Base-by-base conservation (phyloP, 2,888 invertebrate genomes). In the Chrysotoxum bicinctum region DNA sequence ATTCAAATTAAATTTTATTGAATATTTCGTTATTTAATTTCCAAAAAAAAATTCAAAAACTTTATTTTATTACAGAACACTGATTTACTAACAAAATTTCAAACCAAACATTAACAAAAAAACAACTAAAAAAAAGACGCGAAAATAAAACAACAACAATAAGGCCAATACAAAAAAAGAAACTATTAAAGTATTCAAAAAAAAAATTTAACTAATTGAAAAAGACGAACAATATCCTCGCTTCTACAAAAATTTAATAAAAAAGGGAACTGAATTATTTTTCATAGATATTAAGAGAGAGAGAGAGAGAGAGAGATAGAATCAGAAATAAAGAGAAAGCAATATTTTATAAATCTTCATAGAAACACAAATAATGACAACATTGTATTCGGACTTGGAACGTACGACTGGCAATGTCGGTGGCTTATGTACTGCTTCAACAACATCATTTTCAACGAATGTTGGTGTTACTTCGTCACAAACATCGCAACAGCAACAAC, bases 361-460 rank as follows among this genome's bases (percentile, higher is more conserved):
- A 48, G 3, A 32, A 64, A 35, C 16, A 37, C 14, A 32, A 52
- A 76, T 45, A 87, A 89, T 89, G 88, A 86, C 88, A 72, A 81
- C 88, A 75, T 70, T 88, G 50, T 89, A 87, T 80, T 83, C 87
- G 7, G 88, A 89, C 37, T 75, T 89, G 76, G 89, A 89, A 60
- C 87, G 88, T 56, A 58, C 88, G 54, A 16, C 85, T 45, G 35
- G 50, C 19, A 64, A 56, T 50, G 87, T 77, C 14, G 73, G 66
- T 58, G 78, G 82, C 60, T 60, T 60, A 14, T 87, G 79, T 73
- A 52, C 70, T 6, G 19, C 69, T 40, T 48, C 76, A 45, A 30
- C 80, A 77, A 52, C 80, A 69, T 66, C 81, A 48, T 77, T 78
- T 30, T 52, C 82, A 60, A 62, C 81, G 37, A 64, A 12, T 8